Percentiles rank a stretch among this genome's conserved stretches.
These are phyloP conservation scores for Archilochus colubris DNA, from an alignment of 2,113 vertebrate species.

Conservation along the genomic window DNA sequence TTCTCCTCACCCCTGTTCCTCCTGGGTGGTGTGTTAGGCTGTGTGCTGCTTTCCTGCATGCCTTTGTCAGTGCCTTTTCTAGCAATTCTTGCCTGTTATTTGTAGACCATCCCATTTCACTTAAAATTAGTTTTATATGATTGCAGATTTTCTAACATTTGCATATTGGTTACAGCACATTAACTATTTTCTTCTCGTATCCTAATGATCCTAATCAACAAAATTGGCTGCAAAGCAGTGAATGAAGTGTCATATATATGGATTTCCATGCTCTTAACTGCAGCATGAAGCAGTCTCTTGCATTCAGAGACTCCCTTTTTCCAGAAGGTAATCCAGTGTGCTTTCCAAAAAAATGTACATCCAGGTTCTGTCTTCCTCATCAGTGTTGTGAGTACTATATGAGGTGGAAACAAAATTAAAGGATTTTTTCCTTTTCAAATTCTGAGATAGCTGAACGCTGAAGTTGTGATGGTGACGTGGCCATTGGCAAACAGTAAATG, in stretches of 20 bases:
- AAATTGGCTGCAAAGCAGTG: background rate
- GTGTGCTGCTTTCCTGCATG: background rate
- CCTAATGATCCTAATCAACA: constrained; percentile 13
- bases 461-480: background rate
- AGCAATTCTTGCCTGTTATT: background rate
- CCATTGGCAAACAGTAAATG: background rate
- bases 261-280: background rate
- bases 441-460: background rate
- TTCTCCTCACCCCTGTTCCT: background rate
- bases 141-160: constrained; percentile 37
- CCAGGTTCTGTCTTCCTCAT: background rate
- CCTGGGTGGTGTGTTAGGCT: background rate
- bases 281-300: background rate
- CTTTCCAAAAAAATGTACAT: background rate
- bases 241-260: background rate
- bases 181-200: background rate
- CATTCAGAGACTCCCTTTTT: background rate
- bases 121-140: constrained; percentile 6
- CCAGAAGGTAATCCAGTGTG: background rate
- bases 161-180: background rate
- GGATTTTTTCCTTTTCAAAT: background rate
- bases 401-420: background rate
- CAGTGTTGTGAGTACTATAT: background rate
- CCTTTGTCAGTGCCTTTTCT: background rate
- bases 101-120: background rate